Evolutionary conservation across 2,797 vertebrate genomes (phyloP), one percentile per base, ranked within the genome.

Genomic region (Phalloptychus januarius): DNA sequence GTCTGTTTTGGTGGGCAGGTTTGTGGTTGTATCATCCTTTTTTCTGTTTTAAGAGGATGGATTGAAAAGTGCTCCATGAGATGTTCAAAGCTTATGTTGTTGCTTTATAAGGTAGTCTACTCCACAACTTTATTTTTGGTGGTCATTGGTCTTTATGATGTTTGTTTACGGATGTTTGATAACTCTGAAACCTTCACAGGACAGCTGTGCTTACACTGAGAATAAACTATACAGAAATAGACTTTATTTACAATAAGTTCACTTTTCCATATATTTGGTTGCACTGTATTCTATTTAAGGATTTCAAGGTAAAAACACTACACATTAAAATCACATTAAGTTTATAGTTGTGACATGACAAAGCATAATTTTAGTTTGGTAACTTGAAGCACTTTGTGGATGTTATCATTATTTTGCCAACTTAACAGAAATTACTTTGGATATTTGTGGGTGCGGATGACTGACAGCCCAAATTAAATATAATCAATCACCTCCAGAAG

Each of bases 401-500:
- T 67, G 18, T 65, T 65, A 31, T 65, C 33, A 23, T 23, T 36
- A 36, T 75, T 63, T 52, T 40, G 1, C 44, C 45, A 52, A 65
- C 0, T 48, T 71, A 74, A 23, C 23, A 48, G 31, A 58, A 69
- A 36, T 50, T 74, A 40, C 15, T n/a, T 58, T 80, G 44, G 71
- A 75, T 74, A 69, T 72, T 40, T 71, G 54, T 82, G 75, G 63
- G 61, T 50, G 72, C 74, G 65, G 45, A 71, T 70, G 54, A 61
- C 69, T 85, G 76, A 91, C 76, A 83, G 74, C 33, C 67, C 52
- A 86, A 87, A 91, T 84, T 72, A 83, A 81, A 81, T 89, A 77
- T 80, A 36, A 70, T 79, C 52, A 88, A 85, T 40, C 40, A 71
- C 52, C 40, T 74, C 76, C 82, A 44, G 23, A 82, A 79, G 80